Percentiles rank a stretch among this genome's conserved stretches.
Conservation (phyloP, 2,888 invertebrate species). For the Syritta pipiens region DNA sequence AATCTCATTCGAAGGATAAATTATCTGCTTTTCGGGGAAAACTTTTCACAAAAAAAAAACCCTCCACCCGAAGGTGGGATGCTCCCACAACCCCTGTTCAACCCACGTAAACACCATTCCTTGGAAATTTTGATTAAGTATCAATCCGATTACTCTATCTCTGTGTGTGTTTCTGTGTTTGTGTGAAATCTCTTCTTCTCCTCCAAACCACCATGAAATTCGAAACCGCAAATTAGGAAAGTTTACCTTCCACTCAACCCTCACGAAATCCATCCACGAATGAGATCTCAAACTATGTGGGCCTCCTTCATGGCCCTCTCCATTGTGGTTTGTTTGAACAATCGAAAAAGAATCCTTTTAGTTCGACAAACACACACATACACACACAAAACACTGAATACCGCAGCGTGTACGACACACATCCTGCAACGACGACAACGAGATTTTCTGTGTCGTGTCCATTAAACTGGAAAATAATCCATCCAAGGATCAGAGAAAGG, state of each 20-base stretch:
- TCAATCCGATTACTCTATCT: neutral
- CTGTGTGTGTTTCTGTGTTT: too few relatives aligned
- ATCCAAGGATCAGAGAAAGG: too few relatives aligned
- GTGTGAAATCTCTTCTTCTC: too few relatives aligned
- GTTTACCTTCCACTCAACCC: too few relatives aligned
- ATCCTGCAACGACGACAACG: neutral
- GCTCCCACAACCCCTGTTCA: too few relatives aligned
- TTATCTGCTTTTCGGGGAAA: neutral
- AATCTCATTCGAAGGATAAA: neutral
- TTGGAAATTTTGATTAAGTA: neutral
- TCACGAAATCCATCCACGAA: too few relatives aligned
- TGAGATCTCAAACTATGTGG: too few relatives aligned
- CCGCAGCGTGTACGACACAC: neutral
- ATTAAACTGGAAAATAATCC: neutral
- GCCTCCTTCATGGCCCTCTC: too few relatives aligned
- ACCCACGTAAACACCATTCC: too few relatives aligned
- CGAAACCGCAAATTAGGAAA: constrained; percentile 44
- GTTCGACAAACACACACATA: neutral
- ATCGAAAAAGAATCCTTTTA: neutral
- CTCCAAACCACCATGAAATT: constrained; percentile 31
- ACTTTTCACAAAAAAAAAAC: neutral
- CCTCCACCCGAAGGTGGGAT: too few relatives aligned
- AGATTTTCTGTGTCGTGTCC: constrained; percentile 2
- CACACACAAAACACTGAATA: neutral
- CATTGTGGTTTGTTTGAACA: neutral